Evolutionary conservation across 2,797 vertebrate genomes (phyloP), one percentile per base, ranked within the genome.

Genomic region (Microhierax caerulescens): DNA sequence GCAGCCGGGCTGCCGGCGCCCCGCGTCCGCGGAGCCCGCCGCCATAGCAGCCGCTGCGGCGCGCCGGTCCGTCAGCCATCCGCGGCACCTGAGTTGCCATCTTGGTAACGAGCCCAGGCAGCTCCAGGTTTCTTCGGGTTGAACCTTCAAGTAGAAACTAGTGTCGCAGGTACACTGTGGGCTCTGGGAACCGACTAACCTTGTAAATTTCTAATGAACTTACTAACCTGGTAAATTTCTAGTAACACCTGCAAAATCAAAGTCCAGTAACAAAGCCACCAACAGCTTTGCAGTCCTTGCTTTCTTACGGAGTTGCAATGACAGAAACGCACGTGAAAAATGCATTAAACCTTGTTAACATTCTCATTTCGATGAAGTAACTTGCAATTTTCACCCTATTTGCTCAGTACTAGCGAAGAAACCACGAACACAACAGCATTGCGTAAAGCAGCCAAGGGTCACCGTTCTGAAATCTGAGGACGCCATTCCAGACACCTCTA

Each of bases 141-240:
- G 54, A 8, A 7, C 37, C n/a, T 11, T 34, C 5, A 16, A 13
- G 15, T 14, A 54, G 30, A 37, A 65, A 7, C 12, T 11, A 1
- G 1, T 9, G 3, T 22, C 43, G 11, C 30, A 1, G 0, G 0
- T 5, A 10, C 18, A 1, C 24, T 7, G 6, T 0, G 2, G 15
- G 18, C 15, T 70, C 51, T 8, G 37, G 37, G 37, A 37, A 37
- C 37, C 5, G 37, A 37, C 37, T 37, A 37, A 37, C 37, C 37
- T 37, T 37, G 37, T 37, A 11, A 37, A 37, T 37, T 37, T 37
- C 37, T 37, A 37, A 1, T 9, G 10, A 43, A 28, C 11, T 12
- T 28, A 9, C 37, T 21, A 5, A 2, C 41, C 23, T 28, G 20
- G 22, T 20, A 48, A 53, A 36, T 23, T 70, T 8, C 20, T 7